A percentile compares a stretch with the other conserved stretches of the same genome.
Conservation (phyloP, 2,797 vertebrate species). For the Cossypha polioptera region DNA sequence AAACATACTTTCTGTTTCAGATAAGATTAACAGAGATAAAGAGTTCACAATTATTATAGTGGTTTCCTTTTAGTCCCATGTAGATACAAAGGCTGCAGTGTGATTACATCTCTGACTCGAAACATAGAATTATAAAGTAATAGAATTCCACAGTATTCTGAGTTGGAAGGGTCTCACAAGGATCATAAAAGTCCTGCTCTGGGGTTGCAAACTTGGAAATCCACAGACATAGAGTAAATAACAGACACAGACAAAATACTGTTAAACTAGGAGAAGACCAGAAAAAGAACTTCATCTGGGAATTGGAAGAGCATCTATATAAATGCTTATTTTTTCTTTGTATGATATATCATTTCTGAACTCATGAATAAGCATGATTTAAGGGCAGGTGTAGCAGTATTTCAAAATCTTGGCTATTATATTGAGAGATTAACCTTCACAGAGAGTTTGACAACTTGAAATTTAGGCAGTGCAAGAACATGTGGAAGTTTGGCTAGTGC, state of each 20-base stretch:
- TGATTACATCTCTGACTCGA: not conserved
- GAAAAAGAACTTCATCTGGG: not conserved
- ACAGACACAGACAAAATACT: not conserved
- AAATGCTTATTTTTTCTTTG: not conserved
- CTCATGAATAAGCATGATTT: not conserved
- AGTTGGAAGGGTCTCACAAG: not conserved
- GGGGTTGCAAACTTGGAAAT: not conserved
- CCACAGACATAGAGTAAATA: not conserved
- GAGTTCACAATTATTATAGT: not conserved
- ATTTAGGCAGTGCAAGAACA: not conserved
- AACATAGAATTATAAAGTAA: not conserved
- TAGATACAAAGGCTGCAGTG: not conserved
- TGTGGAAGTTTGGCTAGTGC: not conserved
- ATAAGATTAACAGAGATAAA: not conserved
- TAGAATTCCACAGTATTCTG: not conserved
- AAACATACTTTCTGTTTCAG: not conserved
- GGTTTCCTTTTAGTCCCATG: not conserved
- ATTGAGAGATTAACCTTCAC: not conserved
- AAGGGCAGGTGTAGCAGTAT: not conserved
- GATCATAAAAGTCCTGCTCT: accelerated
- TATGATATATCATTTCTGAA: not conserved
- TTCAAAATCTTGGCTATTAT: not conserved
- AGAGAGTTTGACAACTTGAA: not conserved
- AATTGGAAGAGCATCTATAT: not conserved
- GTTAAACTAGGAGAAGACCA: not conserved